Base-by-base conservation (phyloP, 2,888 invertebrate species). In the Rutpela maculata region DNA sequence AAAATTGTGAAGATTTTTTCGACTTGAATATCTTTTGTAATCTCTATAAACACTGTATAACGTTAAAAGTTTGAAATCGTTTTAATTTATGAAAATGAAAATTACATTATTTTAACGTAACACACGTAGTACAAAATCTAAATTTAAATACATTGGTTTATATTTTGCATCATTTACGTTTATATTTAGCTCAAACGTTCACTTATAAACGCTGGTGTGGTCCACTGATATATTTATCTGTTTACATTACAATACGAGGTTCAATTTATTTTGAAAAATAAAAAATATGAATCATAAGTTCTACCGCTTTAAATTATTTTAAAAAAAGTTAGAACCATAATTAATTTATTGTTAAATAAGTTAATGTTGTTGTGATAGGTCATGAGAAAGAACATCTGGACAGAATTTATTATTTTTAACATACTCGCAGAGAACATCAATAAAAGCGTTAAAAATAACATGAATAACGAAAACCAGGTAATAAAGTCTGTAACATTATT, bases 331-430 rank as follows among this genome's bases (percentile, higher is more conserved):
- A 22, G 19, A 50, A 18, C 19, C 15, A n/a, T 65, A 35, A 63
- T 63, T 65, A 65, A 65, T 38, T 19, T 18, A 65, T 19, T 65
- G 22, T 43, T 43, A 43, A 55, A 22, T 43, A 7, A 19, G 65
- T 6, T 56, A 50, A 50, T 12, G 15, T 50, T n/a, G 59, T 69
- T 69, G 69, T 38, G 69, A 38, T 69, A 69, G 69, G 69, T 69
- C 69, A 19, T 57, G 69, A 59, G 69, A 59, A 31, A 7, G 38
- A 69, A 59, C 69, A 69, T 69, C 69, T 69, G 69, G 69, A n/a
- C 17, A 22, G 19, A 19, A 65, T 59, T 57, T 35, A 59, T 69
- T 69, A 57, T 57, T 57, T 69, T 57, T 69, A 38, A 17, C 57
- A 15, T 1, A 19, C 50, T 50, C 50, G 17, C 69, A 38, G 11